Base-by-base conservation (phyloP, 2,797 vertebrate species). In the Alosa sapidissima region DNA sequence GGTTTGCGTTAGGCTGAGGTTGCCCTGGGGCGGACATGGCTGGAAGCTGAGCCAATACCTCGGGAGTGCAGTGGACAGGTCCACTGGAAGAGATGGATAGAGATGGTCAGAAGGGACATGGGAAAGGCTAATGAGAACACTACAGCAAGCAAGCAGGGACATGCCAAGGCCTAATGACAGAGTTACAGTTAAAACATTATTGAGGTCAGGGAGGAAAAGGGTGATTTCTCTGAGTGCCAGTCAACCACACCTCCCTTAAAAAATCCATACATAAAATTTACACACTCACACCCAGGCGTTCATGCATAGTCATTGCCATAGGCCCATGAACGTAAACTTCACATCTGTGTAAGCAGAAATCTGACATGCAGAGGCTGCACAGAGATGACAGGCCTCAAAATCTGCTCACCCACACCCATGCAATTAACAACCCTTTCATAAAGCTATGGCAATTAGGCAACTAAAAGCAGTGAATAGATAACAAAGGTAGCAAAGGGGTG, bases 1-100 rank as follows among this genome's bases (percentile, higher is more conserved):
- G 93, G 92, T 81, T 92, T 88, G 85, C 87, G 91, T 95, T 94
- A 95, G 92, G 92, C 92, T 92, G 90, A 90, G 33, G 83, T 88
- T 93, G 89, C 87, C 90, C 92, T 86, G 52, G 92, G 72, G 19
- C 21, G 6, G n/a, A 9, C 58, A n/a, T 5, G 72, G 19, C 16
- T 36, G 16, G 72, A 16, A 78, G 72, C 41, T 78, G 72, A 78
- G 4, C 16, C 16, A 78, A 47, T 45, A 68, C n/a, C 36, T 81
- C 10, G 88, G 84, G 86, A 91, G 87, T 81, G 88, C 89, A 89
- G 90, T 13, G 86, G 90, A 90, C 89, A 91, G 87, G 87, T 88
- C 90, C 84, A 86, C 89, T 90, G 91, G 92, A 28, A 47, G 86
- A 86, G 75, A 82, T 89, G 87, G 89, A 91, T 92, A 91, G 93